Evolutionary conservation across 2,797 vertebrate species (phyloP).

Genomic region (Prionace glauca): DNA sequence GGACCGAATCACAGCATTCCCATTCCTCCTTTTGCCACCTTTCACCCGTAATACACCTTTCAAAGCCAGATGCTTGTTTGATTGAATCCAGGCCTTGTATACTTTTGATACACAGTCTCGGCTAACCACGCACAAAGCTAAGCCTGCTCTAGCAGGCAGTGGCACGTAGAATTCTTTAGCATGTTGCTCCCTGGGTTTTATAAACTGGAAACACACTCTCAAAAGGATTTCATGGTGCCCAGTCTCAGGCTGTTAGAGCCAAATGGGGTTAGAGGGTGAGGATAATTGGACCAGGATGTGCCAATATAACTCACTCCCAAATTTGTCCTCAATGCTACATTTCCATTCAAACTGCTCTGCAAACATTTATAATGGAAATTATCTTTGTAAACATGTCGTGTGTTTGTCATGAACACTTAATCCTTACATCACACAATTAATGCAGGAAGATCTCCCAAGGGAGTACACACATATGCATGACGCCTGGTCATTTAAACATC

Average conservation of each 20-base stretch:
- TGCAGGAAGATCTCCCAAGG: neutral
- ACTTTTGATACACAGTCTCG: neutral
- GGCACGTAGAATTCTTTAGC: neutral
- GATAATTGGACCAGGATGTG: neutral
- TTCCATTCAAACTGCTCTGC: neutral
- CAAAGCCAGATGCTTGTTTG: neutral
- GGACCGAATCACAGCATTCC: neutral
- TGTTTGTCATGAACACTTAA: neutral
- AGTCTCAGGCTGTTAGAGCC: neutral
- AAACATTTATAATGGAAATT: conserved; percentile 1
- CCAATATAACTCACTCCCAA: neutral
- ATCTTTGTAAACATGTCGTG: too few species aligned
- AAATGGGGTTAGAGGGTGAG: neutral
- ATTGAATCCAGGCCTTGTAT: neutral
- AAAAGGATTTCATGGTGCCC: neutral
- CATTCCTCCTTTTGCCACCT: neutral
- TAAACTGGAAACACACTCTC: neutral
- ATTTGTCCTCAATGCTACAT: neutral
- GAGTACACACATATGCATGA: neutral
- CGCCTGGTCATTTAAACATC: neutral
- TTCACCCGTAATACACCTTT: neutral
- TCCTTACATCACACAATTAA: neutral
- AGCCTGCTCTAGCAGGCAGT: too few species aligned
- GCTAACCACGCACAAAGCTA: neutral
- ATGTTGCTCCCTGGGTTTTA: neutral